A percentile compares a stretch with the other conserved stretches of the same genome.
Evolutionary conservation across 92 coral and sea anemone species (phyloP).

Genomic region (Galaxea fascicularis): DNA sequence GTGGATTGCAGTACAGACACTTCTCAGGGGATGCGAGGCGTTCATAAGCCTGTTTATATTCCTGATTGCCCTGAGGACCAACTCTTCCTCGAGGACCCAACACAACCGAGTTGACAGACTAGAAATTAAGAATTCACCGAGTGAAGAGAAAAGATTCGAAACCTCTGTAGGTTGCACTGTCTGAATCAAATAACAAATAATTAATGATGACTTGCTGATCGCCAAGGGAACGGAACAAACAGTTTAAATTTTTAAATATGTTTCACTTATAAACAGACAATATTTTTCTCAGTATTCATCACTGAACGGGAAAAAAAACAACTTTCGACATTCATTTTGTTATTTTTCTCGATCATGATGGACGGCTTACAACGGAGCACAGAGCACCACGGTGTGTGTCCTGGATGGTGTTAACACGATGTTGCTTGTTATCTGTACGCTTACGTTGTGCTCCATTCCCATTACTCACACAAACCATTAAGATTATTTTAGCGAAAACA

Average conservation of each 20-base stretch:
- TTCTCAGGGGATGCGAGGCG: constrained; percentile 63
- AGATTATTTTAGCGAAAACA: too few relatives aligned
- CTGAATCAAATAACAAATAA: not conserved
- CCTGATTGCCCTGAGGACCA: constrained; percentile 35
- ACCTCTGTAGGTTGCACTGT: not conserved
- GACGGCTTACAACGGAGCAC: too few relatives aligned
- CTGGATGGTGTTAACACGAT: too few relatives aligned
- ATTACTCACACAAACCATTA: too few relatives aligned
- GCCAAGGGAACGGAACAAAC: not conserved
- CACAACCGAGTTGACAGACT: constrained; percentile 15
- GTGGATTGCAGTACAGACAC: constrained; percentile 69
- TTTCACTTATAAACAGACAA: not conserved
- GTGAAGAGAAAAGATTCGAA: not conserved
- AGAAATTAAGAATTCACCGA: constrained; percentile 1
- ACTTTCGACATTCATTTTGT: too few relatives aligned
- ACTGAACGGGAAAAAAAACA: not conserved
- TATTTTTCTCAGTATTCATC: not conserved
- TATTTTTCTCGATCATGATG: too few relatives aligned
- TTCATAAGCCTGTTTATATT: constrained; percentile 58
- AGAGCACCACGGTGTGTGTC: too few relatives aligned
- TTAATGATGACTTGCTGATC: not conserved
- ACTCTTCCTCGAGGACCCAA: not conserved
- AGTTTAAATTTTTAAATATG: too few relatives aligned
- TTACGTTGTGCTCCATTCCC: too few relatives aligned
- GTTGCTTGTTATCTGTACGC: too few relatives aligned